These are phyloP conservation scores for Pseudomyrmex pallidus DNA, from an alignment of 1,140 invertebrate genomes.

Conservation along the genomic window DNA sequence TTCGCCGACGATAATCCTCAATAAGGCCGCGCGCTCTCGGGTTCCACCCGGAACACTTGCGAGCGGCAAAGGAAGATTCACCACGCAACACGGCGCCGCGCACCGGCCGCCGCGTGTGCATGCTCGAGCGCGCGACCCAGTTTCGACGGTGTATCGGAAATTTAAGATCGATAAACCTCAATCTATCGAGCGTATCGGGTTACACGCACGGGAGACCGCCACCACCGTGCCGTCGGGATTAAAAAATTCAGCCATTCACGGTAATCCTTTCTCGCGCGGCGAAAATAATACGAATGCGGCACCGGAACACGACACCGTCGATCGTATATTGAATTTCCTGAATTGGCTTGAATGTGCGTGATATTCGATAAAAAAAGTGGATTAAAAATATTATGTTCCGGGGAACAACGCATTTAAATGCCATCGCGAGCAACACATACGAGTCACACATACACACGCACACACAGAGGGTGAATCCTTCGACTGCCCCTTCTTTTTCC, in stretches of 20 bases:
- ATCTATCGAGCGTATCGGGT: conserved; percentile 81
- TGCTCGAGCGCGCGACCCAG: conserved; percentile 73
- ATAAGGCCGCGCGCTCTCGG: conserved; percentile 32
- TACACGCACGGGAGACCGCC: conserved; percentile 74
- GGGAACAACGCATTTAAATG: conserved; percentile 73
- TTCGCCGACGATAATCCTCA: conserved; percentile 63
- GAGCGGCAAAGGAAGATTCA: conserved; percentile 53
- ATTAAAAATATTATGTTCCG: conserved; percentile 83
- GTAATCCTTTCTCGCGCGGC: conserved; percentile 78
- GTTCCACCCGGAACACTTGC: conserved; percentile 47
- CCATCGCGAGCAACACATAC: not conserved
- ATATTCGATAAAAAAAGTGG: conserved; percentile 77
- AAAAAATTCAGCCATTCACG: conserved; percentile 82
- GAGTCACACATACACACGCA: not conserved
- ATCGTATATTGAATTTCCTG: conserved; percentile 83
- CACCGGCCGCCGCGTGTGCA: too few relatives aligned
- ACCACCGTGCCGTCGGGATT: conserved; percentile 73
- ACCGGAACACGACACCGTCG: conserved; percentile 80
- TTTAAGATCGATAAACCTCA: conserved; percentile 84
- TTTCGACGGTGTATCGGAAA: conserved; percentile 81
- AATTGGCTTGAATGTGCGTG: conserved; percentile 81
- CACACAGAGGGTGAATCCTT: not conserved
- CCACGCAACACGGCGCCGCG: conserved; percentile 5
- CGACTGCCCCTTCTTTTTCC: not conserved
- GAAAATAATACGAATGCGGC: conserved; percentile 82